Evolutionary conservation across 2,113 vertebrate species (phyloP).

Genomic region (Brienomyrus brachyistius): DNA sequence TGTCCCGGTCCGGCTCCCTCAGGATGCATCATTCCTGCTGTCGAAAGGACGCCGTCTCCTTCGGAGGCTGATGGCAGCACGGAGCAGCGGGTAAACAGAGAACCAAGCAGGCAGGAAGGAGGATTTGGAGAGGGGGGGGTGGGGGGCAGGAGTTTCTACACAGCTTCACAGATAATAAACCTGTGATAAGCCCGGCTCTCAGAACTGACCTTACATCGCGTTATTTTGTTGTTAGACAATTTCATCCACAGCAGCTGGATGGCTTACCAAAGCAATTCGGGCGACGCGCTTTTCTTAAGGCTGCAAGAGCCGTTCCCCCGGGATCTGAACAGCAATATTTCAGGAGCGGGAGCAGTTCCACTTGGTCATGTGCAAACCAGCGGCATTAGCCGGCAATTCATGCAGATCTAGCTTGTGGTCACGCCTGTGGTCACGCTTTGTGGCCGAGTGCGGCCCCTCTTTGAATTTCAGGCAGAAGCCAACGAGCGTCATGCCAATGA

Average conservation of each 20-base stretch:
- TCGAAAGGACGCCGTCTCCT: conserved; percentile 38
- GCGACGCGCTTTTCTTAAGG: background rate
- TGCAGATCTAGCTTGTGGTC: background rate
- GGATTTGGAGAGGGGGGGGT: background rate
- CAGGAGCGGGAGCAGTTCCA: background rate
- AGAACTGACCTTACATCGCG: background rate
- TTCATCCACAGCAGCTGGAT: background rate
- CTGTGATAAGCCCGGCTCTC: background rate
- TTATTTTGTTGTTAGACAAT: background rate
- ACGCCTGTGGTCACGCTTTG: background rate
- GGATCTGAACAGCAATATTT: background rate
- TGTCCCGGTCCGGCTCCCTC: conserved; percentile 33
- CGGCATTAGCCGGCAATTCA: background rate
- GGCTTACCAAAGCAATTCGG: background rate
- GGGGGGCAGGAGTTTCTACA: background rate
- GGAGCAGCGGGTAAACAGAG: background rate
- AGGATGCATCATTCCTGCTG: conserved; percentile 33
- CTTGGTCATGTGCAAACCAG: background rate
- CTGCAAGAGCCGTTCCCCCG: background rate
- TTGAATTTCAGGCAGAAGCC: background rate
- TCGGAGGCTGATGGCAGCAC: conserved; percentile 4
- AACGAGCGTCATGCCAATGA: background rate
- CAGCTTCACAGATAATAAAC: conserved; percentile 5
- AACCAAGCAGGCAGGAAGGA: background rate
- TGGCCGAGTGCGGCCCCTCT: background rate